Evolutionary conservation across 2,888 invertebrate genomes (phyloP), one percentile per base, ranked within the genome.

Genomic region (Apeira syringaria): DNA sequence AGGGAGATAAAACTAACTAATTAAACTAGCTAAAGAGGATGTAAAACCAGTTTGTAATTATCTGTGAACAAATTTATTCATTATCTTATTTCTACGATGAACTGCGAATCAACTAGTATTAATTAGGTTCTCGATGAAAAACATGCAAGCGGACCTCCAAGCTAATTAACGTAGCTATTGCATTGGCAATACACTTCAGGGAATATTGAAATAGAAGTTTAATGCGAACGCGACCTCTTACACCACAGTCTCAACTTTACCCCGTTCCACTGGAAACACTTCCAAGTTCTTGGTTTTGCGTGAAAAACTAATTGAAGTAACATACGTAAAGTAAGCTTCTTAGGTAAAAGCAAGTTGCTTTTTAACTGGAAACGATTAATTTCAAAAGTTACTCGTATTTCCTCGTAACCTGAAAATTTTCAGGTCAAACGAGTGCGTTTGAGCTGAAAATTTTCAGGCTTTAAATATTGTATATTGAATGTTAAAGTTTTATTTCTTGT

Each of bases 121-220:
- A 75, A 80, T 77, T 75, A 78, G 71, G 68, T 69, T 68, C 58
- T 58, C 59, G 70, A 74, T 75, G 73, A 74, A 70, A 68, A 66
- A 69, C 61, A 65, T 47, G 54, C 60, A 64, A 61, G 56, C 62
- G 59, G 61, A 57, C 65, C 64, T 63, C 61, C 59, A 64, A 65
- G 64, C 68, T 73, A 79, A 80, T 77, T 75, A 74, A 67, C 53
- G 64, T 62, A 55, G 43, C 56, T 54, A 26, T 46, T 60, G 48
- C 52, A 39, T 44, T 49, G 41, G 9, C 20, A 18, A 18, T 38
- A 27, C 35, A 31, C 35, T 31, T 12, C 10, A 27, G 45, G 24
- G 39, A 45, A 34, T 43, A 43, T 38, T 15, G 33, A 12, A 29
- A 12, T 32, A 44, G 17, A 28, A 38, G 33, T 44, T 38, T 30